Evolutionary conservation across 2,888 invertebrate genomes (phyloP).

Genomic region (Pterostichus niger): DNA sequence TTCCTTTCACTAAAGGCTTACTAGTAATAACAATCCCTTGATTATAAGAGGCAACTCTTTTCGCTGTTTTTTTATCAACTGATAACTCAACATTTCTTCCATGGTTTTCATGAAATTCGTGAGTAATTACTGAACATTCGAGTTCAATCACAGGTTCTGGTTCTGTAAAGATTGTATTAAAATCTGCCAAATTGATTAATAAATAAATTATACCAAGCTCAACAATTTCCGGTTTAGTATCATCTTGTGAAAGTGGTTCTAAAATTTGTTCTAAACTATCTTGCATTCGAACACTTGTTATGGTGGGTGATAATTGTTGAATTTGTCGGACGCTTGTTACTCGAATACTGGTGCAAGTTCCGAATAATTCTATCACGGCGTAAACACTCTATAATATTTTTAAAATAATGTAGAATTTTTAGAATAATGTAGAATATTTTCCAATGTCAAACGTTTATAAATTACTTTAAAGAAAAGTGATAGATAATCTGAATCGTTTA

Average conservation of each 20-base stretch:
- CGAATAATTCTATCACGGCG: slow-evolving; percentile 90
- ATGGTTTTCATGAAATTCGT: slow-evolving; percentile 89
- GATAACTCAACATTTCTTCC: slow-evolving; percentile 89
- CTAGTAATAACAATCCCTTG: slow-evolving; percentile 85
- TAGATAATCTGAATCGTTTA: too few species aligned
- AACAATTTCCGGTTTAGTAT: slow-evolving; percentile 35
- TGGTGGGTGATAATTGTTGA: slow-evolving; percentile 76
- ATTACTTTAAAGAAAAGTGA: too few species aligned
- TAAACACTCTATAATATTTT: slow-evolving; percentile 84
- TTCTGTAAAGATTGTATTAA: slow-evolving; percentile 67
- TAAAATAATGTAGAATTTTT: background rate
- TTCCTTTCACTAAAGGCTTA: slow-evolving; percentile 83
- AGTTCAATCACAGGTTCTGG: slow-evolving; percentile 68
- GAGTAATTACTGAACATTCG: slow-evolving; percentile 71
- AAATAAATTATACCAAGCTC: slow-evolving; percentile 35
- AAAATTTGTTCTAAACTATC: slow-evolving; percentile 82
- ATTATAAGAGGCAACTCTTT: slow-evolving; percentile 90
- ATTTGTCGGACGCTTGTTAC: slow-evolving; percentile 84
- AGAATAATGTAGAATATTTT: background rate
- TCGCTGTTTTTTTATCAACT: slow-evolving; percentile 83
- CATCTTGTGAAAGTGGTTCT: slow-evolving; percentile 78
- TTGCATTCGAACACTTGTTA: slow-evolving; percentile 78
- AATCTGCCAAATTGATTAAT: slow-evolving; percentile 17
- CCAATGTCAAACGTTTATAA: too few species aligned
- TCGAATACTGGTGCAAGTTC: slow-evolving; percentile 87